Percentiles rank a stretch among this genome's conserved stretches.
Evolutionary conservation across 1,140 invertebrate species (phyloP).

Genomic region (Magallana ariakensis): DNA sequence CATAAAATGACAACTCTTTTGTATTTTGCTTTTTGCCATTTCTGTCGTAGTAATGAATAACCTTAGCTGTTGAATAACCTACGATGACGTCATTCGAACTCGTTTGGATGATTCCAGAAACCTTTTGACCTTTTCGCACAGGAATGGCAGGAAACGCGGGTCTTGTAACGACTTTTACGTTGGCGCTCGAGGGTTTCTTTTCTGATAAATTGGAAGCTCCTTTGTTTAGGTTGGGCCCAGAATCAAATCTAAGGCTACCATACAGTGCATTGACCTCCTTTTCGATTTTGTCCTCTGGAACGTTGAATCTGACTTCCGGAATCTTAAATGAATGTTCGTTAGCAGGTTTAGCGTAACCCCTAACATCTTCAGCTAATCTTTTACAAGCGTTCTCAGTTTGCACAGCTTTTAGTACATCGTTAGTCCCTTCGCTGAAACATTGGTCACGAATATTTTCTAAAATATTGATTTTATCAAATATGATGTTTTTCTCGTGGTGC

Average conservation of each 20-base stretch:
- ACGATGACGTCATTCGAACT: not conserved
- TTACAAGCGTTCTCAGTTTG: not conserved
- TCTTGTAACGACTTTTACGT: not conserved
- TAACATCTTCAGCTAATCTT: not conserved
- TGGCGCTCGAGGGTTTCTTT: not conserved
- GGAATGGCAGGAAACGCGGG: not conserved
- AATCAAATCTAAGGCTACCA: not conserved
- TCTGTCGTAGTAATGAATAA: conserved; percentile 4
- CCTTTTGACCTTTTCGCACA: not conserved
- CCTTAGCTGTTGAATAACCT: not conserved
- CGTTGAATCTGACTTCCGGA: not conserved
- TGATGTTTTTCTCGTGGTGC: not conserved
- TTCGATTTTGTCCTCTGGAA: not conserved
- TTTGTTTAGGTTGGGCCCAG: not conserved
- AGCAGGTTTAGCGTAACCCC: not conserved
- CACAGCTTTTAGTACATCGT: not conserved
- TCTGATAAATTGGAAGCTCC: not conserved
- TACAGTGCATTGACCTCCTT: not conserved
- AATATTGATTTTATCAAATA: not conserved
- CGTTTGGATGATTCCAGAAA: not conserved
- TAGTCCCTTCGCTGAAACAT: not conserved
- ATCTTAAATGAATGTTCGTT: not conserved
- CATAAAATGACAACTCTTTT: not conserved
- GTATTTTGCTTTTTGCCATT: conserved; percentile 10
- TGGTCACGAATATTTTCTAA: not conserved